Evolutionary conservation across 2,113 vertebrate species (phyloP).

Genomic region (Apteryx mantelli): DNA sequence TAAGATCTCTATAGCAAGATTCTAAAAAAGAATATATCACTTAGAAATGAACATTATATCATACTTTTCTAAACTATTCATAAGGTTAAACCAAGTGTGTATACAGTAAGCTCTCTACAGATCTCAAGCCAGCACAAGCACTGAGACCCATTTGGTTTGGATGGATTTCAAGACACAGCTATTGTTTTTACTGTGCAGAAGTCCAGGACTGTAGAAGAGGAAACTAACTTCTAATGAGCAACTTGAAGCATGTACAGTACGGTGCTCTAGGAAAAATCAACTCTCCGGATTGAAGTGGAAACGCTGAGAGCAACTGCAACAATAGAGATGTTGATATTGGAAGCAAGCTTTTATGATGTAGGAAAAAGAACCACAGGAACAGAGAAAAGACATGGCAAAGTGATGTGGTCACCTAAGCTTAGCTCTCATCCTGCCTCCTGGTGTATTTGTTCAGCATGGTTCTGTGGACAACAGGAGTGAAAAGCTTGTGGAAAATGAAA

Average conservation of each 20-base stretch:
- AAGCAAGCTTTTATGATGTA: background rate
- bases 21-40: background rate
- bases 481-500: background rate
- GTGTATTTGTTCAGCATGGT: background rate
- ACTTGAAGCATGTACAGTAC: background rate
- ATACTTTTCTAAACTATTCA: constrained; percentile 51
- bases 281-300: constrained; percentile 9
- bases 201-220: constrained; percentile 33
- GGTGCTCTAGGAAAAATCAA: background rate
- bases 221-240: background rate
- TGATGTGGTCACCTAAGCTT: background rate
- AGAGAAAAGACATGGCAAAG: background rate
- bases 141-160: constrained; percentile 30
- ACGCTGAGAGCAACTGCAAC: background rate
- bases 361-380: background rate
- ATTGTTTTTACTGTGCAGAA: constrained; percentile 53
- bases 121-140: constrained; percentile 44
- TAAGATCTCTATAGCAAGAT: constrained; percentile 28
- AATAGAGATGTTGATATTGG: background rate
- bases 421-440: background rate
- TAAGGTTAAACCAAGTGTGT: constrained; percentile 58
- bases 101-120: constrained; percentile 29
- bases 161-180: constrained; percentile 56
- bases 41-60: constrained; percentile 57
- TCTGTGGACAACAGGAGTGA: background rate